phyloP scores from a whole-genome alignment of 2,113 vertebrate species.

The Prinia subflava region DNA sequence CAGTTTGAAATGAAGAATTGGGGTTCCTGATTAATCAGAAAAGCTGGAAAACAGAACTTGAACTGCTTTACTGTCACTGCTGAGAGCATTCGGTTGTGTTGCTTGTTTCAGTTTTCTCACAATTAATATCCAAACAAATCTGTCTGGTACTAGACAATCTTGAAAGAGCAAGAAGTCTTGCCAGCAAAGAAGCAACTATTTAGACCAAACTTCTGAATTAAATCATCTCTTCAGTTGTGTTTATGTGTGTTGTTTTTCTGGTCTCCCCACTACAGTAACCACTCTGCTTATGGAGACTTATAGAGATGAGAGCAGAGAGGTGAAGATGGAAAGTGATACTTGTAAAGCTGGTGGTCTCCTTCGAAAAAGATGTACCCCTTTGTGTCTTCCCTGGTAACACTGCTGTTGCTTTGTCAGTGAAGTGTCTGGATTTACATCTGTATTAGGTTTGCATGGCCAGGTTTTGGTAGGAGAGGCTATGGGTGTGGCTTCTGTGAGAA shows the following conservation, averaged over 20 bases:
- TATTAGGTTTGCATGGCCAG: background rate
- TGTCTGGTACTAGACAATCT: background rate
- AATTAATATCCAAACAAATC: background rate
- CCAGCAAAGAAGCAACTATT: background rate
- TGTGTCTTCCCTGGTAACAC: background rate
- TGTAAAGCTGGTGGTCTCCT: background rate
- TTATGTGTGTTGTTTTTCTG: background rate
- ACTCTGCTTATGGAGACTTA: background rate
- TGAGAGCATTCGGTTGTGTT: background rate
- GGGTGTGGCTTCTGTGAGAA: background rate
- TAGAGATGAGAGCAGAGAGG: background rate
- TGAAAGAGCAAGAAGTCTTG: background rate
- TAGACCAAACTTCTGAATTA: background rate
- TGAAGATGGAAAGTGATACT: background rate
- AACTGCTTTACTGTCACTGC: background rate
- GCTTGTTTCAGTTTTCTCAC: background rate
- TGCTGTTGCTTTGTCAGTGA: background rate
- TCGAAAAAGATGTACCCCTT: background rate
- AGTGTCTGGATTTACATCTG: background rate
- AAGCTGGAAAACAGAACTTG: background rate
- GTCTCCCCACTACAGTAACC: background rate
- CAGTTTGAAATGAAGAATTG: background rate
- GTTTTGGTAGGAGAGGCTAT: background rate
- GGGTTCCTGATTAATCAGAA: background rate
- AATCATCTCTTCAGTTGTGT: background rate